Evolutionary conservation across 2,113 vertebrate species (phyloP), one percentile per base, ranked within the genome.

Genomic region (Scopus umbretta): DNA sequence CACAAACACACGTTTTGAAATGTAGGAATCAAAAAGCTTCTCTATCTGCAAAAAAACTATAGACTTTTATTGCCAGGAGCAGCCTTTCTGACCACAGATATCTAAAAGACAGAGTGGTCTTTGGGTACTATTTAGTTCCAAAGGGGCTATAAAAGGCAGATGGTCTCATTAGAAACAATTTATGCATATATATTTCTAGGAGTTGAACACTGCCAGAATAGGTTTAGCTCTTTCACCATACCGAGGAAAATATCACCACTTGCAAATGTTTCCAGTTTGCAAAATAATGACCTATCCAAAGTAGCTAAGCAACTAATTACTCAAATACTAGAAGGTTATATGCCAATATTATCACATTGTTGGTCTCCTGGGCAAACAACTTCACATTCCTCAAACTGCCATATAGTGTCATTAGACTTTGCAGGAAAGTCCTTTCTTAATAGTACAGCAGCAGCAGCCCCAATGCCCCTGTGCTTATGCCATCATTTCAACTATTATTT

Each of bases 101-200:
- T 97, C 97, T 97, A 97, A 97, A 98, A 98, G 98, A 98, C 96
- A 97, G 98, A 98, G 97, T 98, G 97, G 98, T 98, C 98, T 98
- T 98, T 97, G 97, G 98, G 95, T 98, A 98, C 98, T 97, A 96
- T 97, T 97, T 98, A 95, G 98, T 97, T 98, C 98, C 98, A 98
- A 98, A 98, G 97, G 98, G 98, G 97, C 98, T 97, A 98, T 98
- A 98, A 98, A 98, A 98, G 98, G 98, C 98, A 98, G 98, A 98
- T 98, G 98, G 98, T 98, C 98, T 98, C 98, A 98, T 98, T 98
- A 98, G 98, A 98, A 98, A 98, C 98, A 98, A 98, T 98, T 98
- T 98, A 98, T 98, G 98, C 98, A 98, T 98, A 98, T 98, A 98
- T 98, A 98, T 98, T 98, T 98, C 98, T 98, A 98, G 98, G 98